Percentiles rank a stretch among this genome's conserved stretches.
Conservation (phyloP, 2,797 vertebrate genomes). For the Malurus splendens region DNA sequence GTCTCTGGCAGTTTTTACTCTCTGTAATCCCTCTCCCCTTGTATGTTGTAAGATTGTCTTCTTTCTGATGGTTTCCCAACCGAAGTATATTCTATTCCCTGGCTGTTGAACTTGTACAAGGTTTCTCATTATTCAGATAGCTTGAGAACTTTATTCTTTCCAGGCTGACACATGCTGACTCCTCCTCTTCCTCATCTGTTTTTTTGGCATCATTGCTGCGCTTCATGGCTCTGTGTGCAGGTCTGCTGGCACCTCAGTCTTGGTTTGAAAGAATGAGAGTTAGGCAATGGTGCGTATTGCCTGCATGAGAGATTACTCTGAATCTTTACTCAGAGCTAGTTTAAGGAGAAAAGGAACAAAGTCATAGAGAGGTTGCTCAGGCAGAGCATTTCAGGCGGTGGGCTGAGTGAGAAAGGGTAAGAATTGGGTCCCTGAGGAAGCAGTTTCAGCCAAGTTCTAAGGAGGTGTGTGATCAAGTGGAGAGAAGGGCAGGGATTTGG, state of each 20-base stretch:
- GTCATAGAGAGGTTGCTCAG: neutral
- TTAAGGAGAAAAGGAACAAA: neutral
- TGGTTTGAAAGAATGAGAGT: neutral
- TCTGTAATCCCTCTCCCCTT: neutral
- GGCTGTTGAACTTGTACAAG: neutral
- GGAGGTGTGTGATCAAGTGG: neutral
- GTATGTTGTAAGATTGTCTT: neutral
- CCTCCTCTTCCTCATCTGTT: neutral
- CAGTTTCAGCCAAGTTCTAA: neutral
- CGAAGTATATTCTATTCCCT: neutral
- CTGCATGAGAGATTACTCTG: neutral
- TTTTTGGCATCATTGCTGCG: neutral
- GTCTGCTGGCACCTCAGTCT: neutral
- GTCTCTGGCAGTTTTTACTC: neutral
- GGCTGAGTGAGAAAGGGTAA: neutral
- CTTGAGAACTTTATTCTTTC: neutral
- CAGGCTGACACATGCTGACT: neutral
- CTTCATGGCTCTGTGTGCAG: neutral
- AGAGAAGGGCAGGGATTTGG: neutral
- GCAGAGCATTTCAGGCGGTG: fast-evolving
- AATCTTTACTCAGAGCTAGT: neutral
- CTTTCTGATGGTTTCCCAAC: neutral
- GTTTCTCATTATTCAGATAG: neutral
- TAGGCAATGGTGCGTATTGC: neutral
- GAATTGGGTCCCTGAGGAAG: neutral